A percentile compares a stretch with the other conserved stretches of the same genome.
phyloP scores from a whole-genome alignment of 2,797 vertebrate genomes.

The Fistularia commersonii region DNA sequence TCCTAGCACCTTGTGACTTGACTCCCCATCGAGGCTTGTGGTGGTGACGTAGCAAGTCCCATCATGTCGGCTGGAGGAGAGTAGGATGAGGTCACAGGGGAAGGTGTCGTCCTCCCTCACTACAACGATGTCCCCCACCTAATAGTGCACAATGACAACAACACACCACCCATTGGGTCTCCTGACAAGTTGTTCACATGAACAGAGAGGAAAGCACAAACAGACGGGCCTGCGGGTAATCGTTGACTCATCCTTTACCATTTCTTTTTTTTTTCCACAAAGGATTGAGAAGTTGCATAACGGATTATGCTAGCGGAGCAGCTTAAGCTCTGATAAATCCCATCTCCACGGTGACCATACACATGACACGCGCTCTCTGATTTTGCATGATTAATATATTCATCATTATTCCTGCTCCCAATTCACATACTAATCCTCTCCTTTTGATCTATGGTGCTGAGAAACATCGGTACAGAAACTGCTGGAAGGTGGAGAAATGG shows the following conservation, averaged over 20 bases:
- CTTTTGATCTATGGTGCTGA: slow-evolving; percentile 47
- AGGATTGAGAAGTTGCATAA: slow-evolving; percentile 72
- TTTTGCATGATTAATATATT: slow-evolving; percentile 71
- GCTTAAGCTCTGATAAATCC: slow-evolving; percentile 70
- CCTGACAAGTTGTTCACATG: slow-evolving; percentile 18
- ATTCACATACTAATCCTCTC: slow-evolving; percentile 58
- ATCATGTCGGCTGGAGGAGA: slow-evolving; percentile 88
- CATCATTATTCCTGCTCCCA: slow-evolving; percentile 69
- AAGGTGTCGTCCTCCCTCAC: slow-evolving; percentile 96
- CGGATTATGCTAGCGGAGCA: slow-evolving; percentile 67
- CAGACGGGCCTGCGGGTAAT: slow-evolving; percentile 31
- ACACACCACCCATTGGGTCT: slow-evolving; percentile 7
- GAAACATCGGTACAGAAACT: slow-evolving; percentile 35
- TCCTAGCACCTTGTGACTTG: slow-evolving; percentile 88
- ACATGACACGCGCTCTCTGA: slow-evolving; percentile 64
- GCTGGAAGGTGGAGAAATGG: slow-evolving; percentile 12
- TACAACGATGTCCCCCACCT: slow-evolving; percentile 96
- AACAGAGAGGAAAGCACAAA: slow-evolving; percentile 12
- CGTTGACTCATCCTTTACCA: slow-evolving; percentile 39
- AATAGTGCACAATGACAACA: slow-evolving; percentile 16
- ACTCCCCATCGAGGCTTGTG: slow-evolving; percentile 94
- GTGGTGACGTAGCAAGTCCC: slow-evolving; percentile 98
- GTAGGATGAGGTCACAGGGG: slow-evolving; percentile 95
- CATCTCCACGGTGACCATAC: slow-evolving; percentile 61
- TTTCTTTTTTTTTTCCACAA: slow-evolving; percentile 14